Evolutionary conservation across 2,888 invertebrate genomes (phyloP).

Genomic region (Phymatocera aterrima): DNA sequence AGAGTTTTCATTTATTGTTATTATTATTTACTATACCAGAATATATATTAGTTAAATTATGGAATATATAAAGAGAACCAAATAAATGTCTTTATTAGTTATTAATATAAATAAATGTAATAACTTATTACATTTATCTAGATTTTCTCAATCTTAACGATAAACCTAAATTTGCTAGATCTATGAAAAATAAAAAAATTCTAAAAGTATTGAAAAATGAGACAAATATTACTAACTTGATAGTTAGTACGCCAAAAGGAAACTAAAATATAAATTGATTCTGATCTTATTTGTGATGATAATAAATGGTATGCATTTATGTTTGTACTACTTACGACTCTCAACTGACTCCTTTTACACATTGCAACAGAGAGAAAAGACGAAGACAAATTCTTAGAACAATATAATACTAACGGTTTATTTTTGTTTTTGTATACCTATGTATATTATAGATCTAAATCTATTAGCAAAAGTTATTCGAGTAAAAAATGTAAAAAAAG

Average conservation of each 20-base stretch:
- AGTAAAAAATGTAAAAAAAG: background rate
- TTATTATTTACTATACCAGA: no score
- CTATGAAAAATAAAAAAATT: background rate
- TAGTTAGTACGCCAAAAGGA: slow-evolving; percentile 4
- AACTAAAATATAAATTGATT: slow-evolving; percentile 15
- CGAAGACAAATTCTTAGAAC: background rate
- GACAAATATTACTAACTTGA: slow-evolving; percentile 5
- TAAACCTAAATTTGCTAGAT: background rate
- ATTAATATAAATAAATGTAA: no score
- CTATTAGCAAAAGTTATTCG: background rate
- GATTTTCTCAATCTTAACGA: background rate
- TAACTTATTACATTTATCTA: background rate
- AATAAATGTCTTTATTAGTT: background rate
- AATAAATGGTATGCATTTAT: no score
- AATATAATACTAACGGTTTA: background rate
- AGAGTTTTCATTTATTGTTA: slow-evolving; percentile 5
- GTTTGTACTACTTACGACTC: background rate
- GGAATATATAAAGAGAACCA: background rate
- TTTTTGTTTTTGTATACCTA: background rate
- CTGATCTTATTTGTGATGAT: background rate
- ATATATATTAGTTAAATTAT: slow-evolving; percentile 13
- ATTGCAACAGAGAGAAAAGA: no score
- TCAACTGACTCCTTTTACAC: background rate
- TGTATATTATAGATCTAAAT: background rate
- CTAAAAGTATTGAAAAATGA: background rate